Evolutionary conservation across 2,888 invertebrate species (phyloP).

Genomic region (Ormyrus thymus): DNA sequence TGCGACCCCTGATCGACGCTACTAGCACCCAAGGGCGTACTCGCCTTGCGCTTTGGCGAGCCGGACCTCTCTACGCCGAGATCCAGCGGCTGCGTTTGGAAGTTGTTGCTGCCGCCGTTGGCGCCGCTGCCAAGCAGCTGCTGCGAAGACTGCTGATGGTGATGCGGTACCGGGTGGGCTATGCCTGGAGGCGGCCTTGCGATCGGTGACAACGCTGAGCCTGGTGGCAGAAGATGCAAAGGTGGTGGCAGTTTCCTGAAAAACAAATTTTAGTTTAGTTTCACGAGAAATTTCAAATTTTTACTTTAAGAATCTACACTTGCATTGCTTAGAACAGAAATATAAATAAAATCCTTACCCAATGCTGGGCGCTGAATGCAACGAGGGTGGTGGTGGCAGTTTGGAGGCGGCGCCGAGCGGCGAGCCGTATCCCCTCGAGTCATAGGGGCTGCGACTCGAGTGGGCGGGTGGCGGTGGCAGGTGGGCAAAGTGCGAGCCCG

Average conservation of each 20-base stretch:
- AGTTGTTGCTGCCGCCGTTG: slow-evolving; percentile 16
- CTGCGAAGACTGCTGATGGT: slow-evolving; percentile 55
- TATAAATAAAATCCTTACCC: slow-evolving; percentile 32
- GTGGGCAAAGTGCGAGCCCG: slow-evolving; percentile 71
- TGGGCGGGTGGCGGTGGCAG: slow-evolving; percentile 73
- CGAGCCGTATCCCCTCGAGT: slow-evolving; percentile 68
- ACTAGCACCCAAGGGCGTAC: slow-evolving; percentile 78
- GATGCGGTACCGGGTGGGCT: slow-evolving; percentile 66
- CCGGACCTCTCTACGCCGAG: slow-evolving; percentile 79
- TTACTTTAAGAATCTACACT: no score
- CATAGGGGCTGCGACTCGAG: slow-evolving; percentile 75
- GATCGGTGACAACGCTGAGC: slow-evolving; percentile 70
- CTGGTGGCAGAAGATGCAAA: slow-evolving; percentile 73
- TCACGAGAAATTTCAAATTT: background rate
- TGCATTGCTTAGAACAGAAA: no score
- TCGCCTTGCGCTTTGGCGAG: slow-evolving; percentile 81
- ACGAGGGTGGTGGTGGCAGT: slow-evolving; percentile 75
- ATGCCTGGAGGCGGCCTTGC: slow-evolving; percentile 67
- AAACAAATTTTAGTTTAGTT: slow-evolving; percentile 20
- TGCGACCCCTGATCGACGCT: slow-evolving; percentile 71
- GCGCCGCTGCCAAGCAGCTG: slow-evolving; percentile 29
- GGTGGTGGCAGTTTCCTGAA: slow-evolving; percentile 59
- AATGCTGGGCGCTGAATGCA: slow-evolving; percentile 63
- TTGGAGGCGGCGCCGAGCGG: slow-evolving; percentile 65
- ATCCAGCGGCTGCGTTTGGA: slow-evolving; percentile 86